phyloP scores from a whole-genome alignment of 2,797 vertebrate genomes.

The Mormyrops boulengeri region DNA sequence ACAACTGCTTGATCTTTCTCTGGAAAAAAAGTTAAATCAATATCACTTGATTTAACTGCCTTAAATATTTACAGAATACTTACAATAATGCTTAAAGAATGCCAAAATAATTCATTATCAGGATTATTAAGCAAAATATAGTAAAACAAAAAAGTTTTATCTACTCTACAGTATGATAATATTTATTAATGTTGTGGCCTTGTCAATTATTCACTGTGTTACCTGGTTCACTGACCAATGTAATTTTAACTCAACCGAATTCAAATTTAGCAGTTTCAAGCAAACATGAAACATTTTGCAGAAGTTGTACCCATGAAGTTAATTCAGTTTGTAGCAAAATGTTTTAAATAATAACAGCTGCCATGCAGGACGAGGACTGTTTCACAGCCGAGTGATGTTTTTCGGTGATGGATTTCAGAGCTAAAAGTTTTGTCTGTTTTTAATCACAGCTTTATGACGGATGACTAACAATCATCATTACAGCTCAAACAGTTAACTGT shows the following conservation, averaged over 20 bases:
- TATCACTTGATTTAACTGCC: neutral
- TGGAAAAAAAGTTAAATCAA: neutral
- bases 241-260: conserved; percentile 54
- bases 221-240: conserved; percentile 62
- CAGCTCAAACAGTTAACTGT: conserved; percentile 82
- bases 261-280: conserved; percentile 35
- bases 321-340: conserved; percentile 43
- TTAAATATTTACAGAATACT: neutral
- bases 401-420: conserved; percentile 42
- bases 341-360: conserved; percentile 26
- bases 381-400: conserved; percentile 43
- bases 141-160: neutral
- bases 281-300: neutral
- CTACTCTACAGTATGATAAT: neutral
- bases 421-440: conserved; percentile 53
- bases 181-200: conserved; percentile 59
- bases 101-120: neutral
- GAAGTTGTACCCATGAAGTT: conserved; percentile 40
- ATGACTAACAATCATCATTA: conserved; percentile 91
- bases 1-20: neutral
- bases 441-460: conserved; percentile 58
- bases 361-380: conserved; percentile 35
- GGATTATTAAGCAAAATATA: neutral
- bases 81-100: neutral
- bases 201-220: conserved; percentile 62